A percentile compares a stretch with the other conserved stretches of the same genome.
Conservation (phyloP, 2,113 vertebrate genomes). For the Brachyhypopomus occidentalis region DNA sequence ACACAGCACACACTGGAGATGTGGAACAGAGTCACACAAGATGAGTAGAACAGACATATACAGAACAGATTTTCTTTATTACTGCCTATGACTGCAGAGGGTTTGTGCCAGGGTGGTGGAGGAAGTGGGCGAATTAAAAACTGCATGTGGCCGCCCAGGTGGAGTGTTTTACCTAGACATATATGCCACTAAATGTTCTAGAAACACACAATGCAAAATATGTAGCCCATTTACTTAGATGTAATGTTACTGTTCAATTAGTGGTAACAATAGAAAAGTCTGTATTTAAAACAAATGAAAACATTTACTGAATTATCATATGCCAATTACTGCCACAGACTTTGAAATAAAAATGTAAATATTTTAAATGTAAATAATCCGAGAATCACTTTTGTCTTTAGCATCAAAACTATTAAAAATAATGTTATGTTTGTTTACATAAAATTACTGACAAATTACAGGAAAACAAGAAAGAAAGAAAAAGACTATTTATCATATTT, state of each 20-base stretch:
- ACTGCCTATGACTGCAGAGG: background rate
- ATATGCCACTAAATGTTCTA: background rate
- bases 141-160: background rate
- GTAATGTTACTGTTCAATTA: no score
- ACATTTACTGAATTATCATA: background rate
- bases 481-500: no score
- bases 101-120: background rate
- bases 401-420: background rate
- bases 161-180: background rate
- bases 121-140: background rate
- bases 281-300: background rate
- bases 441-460: background rate
- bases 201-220: background rate
- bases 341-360: background rate
- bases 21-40: background rate
- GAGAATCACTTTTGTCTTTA: background rate
- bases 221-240: no score
- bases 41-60: background rate
- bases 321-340: background rate
- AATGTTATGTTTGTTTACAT: background rate
- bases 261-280: no score
- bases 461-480: background rate
- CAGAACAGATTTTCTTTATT: background rate
- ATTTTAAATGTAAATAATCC: background rate
- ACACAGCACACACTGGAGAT: background rate